Evolutionary conservation across 2,113 vertebrate species (phyloP), one percentile per base, ranked within the genome.

Genomic region (Guaruba guarouba): DNA sequence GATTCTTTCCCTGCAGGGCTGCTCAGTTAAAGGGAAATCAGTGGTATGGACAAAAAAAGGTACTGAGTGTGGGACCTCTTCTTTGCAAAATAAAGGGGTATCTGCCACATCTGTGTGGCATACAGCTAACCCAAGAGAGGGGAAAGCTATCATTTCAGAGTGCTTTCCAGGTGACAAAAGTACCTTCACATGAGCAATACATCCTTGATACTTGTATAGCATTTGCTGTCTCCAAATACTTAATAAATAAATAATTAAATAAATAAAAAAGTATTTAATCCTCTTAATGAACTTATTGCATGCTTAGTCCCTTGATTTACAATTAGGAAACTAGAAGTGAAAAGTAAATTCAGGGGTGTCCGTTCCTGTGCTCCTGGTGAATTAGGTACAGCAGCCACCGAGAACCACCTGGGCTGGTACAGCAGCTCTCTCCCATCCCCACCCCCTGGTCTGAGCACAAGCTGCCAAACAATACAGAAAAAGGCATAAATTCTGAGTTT

Each of bases 381-480:
- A n/a, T 1, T 11, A 41, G 10, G 8, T n/a, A 17, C 18, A 28
- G 27, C 44, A 83, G 10, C 23, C 31, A 10, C 0, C 0, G 13
- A 63, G 51, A 31, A 66, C 17, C 1, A 13, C 2, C 35, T 8
- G 9, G 62, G 37, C 33, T 61, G 59, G 24, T 43, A 8, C 59
- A 19, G 54, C 2, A 6, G 16, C n/a, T 82, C 71, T 27, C 20
- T 20, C 18, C 63, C 46, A 24, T 31, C 62, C 2, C 64, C 62
- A 28, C 17, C 27, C n/a, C 14, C 43, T 15, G 59, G 17, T 44
- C 48, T 54, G 25, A 76, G 31, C 66, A 17, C 20, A 69, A 62
- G 37, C 33, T 77, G 61, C 31, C 20, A 63, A 76, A 71, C 17
- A 20, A 17, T 27, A 46, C 11, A 35, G 35, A 44, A 86, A 74